Percentiles rank a stretch among this genome's conserved stretches.
Conservation (phyloP, 2,797 vertebrate species). For the Hippoglossus hippoglossus region DNA sequence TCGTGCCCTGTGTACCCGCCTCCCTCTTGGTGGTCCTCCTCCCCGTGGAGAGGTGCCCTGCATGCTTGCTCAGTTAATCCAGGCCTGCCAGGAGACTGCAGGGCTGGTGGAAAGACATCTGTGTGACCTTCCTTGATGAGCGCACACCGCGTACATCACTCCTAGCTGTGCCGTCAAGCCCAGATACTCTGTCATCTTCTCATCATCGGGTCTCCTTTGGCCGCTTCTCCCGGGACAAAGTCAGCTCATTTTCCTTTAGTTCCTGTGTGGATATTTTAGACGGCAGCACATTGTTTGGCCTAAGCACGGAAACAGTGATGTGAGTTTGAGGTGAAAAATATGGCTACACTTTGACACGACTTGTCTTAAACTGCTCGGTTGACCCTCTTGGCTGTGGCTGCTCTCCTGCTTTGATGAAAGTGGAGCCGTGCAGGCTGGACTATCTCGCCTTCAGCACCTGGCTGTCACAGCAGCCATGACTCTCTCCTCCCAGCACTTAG, state of each 20-base stretch:
- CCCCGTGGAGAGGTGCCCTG: conserved; percentile 38
- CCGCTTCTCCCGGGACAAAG: conserved; percentile 35
- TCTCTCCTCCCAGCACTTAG: conserved; percentile 54
- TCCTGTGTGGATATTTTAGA: conserved; percentile 49
- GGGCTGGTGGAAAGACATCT: conserved; percentile 42
- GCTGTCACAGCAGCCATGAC: conserved; percentile 65
- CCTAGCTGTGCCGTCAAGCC: conserved; percentile 53
- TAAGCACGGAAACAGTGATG: conserved; percentile 36
- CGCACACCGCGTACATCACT: conserved; percentile 55
- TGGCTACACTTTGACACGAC: conserved; percentile 44
- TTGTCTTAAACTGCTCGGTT: conserved; percentile 61
- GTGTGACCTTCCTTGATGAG: conserved; percentile 60
- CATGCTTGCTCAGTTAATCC: conserved; percentile 45
- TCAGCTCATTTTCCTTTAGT: conserved; percentile 41
- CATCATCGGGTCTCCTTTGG: conserved; percentile 52
- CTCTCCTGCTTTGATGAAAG: conserved; percentile 60
- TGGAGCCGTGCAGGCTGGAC: conserved; percentile 53
- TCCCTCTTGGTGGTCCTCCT: conserved; percentile 37
- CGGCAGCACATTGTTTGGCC: conserved; percentile 56
- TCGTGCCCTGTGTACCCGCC: conserved; percentile 30
- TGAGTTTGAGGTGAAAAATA: conserved; percentile 56
- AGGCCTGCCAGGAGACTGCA: conserved; percentile 40
- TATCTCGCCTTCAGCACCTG: conserved; percentile 62
- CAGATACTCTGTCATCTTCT: conserved; percentile 67
- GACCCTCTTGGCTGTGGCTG: conserved; percentile 55